Percentiles rank a stretch among this genome's conserved stretches.
Evolutionary conservation across 2,888 invertebrate species (phyloP).

Genomic region (Antheraea yamamai): DNA sequence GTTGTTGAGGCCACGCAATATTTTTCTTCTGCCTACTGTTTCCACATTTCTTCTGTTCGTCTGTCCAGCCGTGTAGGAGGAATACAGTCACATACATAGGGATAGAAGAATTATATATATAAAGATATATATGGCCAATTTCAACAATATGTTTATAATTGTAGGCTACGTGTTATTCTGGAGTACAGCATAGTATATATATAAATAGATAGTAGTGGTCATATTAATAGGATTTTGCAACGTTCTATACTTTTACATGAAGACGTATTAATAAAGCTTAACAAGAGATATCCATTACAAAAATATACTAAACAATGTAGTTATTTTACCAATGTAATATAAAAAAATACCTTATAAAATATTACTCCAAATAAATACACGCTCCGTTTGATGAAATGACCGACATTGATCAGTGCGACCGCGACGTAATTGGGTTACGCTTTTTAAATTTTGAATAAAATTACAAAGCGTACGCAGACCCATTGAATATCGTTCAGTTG

Average conservation of each 20-base stretch:
- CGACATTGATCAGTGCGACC: constrained; percentile 4
- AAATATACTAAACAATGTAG: background rate
- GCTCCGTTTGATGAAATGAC: constrained; percentile 5
- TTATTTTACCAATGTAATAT: background rate
- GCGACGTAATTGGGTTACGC: constrained; percentile 9
- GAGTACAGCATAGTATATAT: too few species aligned
- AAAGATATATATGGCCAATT: too few species aligned
- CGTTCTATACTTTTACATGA: background rate
- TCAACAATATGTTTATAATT: too few species aligned
- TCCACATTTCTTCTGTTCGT: background rate
- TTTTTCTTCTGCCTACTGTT: background rate
- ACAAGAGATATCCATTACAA: background rate
- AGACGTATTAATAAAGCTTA: background rate
- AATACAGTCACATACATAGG: too few species aligned
- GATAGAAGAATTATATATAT: too few species aligned
- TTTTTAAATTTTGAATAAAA: background rate
- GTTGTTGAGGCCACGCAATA: background rate
- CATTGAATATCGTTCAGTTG: background rate
- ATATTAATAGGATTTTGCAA: background rate
- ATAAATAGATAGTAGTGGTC: too few species aligned
- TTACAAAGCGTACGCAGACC: background rate
- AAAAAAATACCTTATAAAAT: background rate
- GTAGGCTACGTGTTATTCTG: too few species aligned
- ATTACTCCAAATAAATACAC: constrained; percentile 8
- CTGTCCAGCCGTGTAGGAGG: too few species aligned